Base-by-base conservation (phyloP, 2,797 vertebrate genomes). In the Cyprinella venusta region DNA sequence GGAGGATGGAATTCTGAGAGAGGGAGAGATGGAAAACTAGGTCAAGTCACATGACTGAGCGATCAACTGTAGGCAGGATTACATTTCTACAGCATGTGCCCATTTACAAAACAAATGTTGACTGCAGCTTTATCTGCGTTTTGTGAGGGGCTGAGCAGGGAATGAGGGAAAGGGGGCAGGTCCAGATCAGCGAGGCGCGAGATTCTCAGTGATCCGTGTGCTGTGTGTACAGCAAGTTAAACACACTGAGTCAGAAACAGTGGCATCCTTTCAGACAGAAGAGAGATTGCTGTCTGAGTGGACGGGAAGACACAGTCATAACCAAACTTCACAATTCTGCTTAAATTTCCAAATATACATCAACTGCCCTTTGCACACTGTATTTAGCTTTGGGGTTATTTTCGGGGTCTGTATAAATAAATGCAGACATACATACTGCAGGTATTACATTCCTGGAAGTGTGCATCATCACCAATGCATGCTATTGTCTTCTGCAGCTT, bases 41-140 rank as follows among this genome's bases (percentile, higher is more conserved):
- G 94, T 94, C 94, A 94, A 92, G 92, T 94, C 94, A 95, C 93
- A 92, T 94, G 93, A 94, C 92, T 89, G 89, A 90, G 90, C 42
- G 79, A 92, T 90, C 80, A 91, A 94, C 91, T 91, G 91, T 89
- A 92, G 91, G 89, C 91, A 80, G 92, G 92, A 94, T 95, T 94
- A 93, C 91, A 92, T 92, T 92, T 92, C 91, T 92, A 89, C 93
- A 94, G 91, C 91, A 90, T 93, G 93, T 91, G 92, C 94, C 94
- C 93, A 93, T 94, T 94, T 93, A 94, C 91, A 94, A 93, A 93
- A 93, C 92, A 94, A 93, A 94, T 92, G 92, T 90, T 92, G 91
- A 92, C 89, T 91, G 89, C 89, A 84, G 91, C 91, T 92, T 92
- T 85, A 92, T 92, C 90, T 91, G 88, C 86, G 81, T 85, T 91